phyloP scores from a whole-genome alignment of 2,113 vertebrate species.

The Laticauda colubrina region DNA sequence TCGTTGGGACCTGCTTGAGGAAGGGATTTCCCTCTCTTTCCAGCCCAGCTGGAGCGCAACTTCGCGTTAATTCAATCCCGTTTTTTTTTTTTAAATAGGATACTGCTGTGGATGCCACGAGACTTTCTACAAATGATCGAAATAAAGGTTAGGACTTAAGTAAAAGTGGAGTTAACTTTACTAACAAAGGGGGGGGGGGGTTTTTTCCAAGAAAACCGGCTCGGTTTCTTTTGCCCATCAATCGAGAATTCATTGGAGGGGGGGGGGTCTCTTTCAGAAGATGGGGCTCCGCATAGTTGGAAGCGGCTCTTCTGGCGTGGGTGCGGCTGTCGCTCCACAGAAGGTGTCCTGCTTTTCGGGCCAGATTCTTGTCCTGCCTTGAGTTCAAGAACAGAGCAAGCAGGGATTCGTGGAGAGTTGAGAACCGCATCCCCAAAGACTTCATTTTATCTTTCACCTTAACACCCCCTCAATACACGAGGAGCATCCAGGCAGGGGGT shows the following conservation, averaged over 20 bases:
- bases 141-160: neutral
- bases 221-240: neutral
- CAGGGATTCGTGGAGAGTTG: neutral
- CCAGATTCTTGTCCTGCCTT: neutral
- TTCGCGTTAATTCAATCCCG: neutral
- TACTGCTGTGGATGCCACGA: neutral
- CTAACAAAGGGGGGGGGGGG: accelerated
- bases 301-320: neutral
- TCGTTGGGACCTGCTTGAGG: neutral
- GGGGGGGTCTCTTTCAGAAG: neutral
- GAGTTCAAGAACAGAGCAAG: neutral
- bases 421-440: neutral
- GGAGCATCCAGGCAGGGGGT: neutral
- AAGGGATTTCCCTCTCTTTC: neutral
- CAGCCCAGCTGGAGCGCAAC: neutral
- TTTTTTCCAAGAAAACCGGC: neutral
- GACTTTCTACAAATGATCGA: neutral
- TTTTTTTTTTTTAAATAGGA: neutral
- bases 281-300: neutral
- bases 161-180: neutral
- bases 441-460: neutral
- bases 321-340: neutral
- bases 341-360: neutral
- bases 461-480: neutral
- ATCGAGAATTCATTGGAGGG: neutral